Base-by-base conservation (phyloP, 1,140 invertebrate species). In the Drosophila kurseongensis region DNA sequence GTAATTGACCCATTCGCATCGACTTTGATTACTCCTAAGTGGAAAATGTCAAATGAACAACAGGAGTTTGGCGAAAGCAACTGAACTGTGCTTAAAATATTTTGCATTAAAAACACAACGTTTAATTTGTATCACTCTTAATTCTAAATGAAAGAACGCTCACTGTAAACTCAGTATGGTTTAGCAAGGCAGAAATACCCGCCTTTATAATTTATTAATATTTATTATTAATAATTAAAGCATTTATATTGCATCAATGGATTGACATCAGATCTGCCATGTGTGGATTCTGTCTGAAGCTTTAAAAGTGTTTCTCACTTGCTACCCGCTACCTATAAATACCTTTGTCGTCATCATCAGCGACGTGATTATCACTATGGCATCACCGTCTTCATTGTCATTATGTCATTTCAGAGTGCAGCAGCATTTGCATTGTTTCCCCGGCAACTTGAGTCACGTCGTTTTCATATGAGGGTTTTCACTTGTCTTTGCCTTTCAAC, bases 261-360 rank as follows among this genome's bases (percentile, higher is more conserved):
- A 0, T 62, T 75, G 80, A 65, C 82, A 83, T 71, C 35, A 14
- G 23, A 75, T 54, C n/a, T 42, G 12, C 5, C 36, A 23, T 50
- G 73, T 57, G 47, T 72, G 57, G 61, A 32, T 29, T 13, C 45
- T 58, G 79, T 59, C 56, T 74, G 82, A 85, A 85, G 81, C 78
- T 56, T 60, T 60, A 78, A 80, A 85, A 86, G 78, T 85, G 82
- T 71, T 86, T 78, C 81, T 77, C 77, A 85, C 68, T 67, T 83
- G 69, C 50, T 44, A 40, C 35, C 60, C 68, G 65, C 51, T 42
- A 35, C 35, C 41, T 44, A 58, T 72, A 63, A 61, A 75, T 56
- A 63, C 69, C 66, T 61, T 71, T 44, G 57, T 52, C 66, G 52
- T 41, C 59, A 47, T 69, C 65, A 48, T 67, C 60, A 45, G 51